These are phyloP conservation scores for Artibeus jamaicensis DNA, from an alignment of 2,797 vertebrate genomes.

Conservation along the genomic window DNA sequence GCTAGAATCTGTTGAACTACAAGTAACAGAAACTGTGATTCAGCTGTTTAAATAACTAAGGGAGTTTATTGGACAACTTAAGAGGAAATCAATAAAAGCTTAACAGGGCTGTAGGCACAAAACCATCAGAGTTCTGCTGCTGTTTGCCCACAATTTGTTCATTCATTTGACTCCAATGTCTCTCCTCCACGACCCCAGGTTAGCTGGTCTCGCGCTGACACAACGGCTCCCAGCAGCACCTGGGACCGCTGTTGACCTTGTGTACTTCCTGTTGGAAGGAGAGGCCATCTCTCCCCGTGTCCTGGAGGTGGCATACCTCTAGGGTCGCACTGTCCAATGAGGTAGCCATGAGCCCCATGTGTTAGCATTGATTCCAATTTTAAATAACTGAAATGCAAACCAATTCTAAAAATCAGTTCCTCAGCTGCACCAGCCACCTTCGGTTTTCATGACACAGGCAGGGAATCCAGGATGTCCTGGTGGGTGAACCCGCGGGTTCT, in stretches of 20 bases:
- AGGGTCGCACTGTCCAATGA: background rate
- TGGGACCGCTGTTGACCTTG: background rate
- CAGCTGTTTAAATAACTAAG: background rate
- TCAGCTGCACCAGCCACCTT: background rate
- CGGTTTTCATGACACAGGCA: background rate
- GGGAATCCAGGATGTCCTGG: background rate
- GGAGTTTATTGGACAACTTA: background rate
- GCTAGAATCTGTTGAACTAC: background rate
- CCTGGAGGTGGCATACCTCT: background rate
- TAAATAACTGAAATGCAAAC: background rate
- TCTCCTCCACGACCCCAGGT: background rate
- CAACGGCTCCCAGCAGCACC: background rate
- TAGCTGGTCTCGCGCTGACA: background rate
- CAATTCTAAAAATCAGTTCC: background rate
- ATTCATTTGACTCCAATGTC: background rate
- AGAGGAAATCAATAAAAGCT: background rate
- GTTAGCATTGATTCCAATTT: background rate
- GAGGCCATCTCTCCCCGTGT: background rate
- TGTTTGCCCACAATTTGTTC: background rate
- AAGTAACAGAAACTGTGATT: background rate
- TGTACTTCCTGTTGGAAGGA: background rate
- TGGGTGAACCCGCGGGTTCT: background rate
- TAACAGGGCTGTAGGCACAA: background rate
- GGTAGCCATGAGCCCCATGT: background rate
- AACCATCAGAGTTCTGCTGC: background rate